Conservation (phyloP, 2,888 invertebrate genomes). For the Aelia acuminata region DNA sequence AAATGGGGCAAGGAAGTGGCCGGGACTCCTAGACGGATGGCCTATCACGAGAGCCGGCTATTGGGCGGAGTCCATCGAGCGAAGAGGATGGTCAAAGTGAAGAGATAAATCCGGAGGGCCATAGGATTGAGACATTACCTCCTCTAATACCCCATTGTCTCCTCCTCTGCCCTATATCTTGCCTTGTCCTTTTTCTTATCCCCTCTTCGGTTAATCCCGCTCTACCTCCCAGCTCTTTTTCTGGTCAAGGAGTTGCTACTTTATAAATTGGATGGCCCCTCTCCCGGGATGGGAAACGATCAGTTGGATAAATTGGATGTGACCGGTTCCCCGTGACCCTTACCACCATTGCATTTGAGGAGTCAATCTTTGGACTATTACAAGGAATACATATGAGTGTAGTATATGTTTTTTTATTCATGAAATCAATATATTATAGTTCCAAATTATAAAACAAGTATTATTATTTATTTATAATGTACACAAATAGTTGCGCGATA, state of each 20-base stretch:
- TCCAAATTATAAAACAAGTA: too few relatives aligned
- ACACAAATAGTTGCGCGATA: too few relatives aligned
- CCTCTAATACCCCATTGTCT: constrained; percentile 56
- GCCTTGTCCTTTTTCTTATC: constrained; percentile 41
- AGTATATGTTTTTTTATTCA: too few relatives aligned
- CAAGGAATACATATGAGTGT: too few relatives aligned
- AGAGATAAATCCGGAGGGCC: not conserved
- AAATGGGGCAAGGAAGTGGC: not conserved
- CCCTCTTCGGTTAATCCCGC: constrained; percentile 4
- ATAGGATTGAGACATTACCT: constrained; percentile 54
- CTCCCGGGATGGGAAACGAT: constrained; percentile 13
- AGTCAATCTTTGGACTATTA: not conserved
- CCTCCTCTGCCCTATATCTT: constrained; percentile 47
- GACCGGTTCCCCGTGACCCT: constrained; percentile 1
- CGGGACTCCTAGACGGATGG: not conserved
- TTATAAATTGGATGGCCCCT: constrained; percentile 26
- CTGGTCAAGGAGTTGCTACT: constrained; percentile 31
- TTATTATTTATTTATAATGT: too few relatives aligned
- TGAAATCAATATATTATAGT: too few relatives aligned
- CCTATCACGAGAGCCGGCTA: not conserved
- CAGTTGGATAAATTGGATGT: constrained; percentile 28
- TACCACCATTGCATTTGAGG: not conserved
- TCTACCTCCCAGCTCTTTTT: constrained; percentile 14
- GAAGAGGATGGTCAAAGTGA: constrained; percentile 20
- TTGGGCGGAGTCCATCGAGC: constrained; percentile 36